phyloP scores from a whole-genome alignment of 2,797 vertebrate species.

The Mus caroli region DNA sequence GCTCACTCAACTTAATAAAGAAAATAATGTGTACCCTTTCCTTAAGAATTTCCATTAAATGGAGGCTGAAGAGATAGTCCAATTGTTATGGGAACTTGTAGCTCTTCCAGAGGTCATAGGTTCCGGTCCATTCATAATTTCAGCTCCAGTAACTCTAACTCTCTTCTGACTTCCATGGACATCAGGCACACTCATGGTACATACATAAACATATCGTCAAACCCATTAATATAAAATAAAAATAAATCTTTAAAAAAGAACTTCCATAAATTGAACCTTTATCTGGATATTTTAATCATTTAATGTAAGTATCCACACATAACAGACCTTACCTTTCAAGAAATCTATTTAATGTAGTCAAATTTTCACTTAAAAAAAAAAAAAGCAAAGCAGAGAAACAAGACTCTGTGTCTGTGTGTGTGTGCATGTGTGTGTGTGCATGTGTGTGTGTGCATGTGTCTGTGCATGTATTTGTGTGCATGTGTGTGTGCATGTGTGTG shows the following conservation, averaged over 20 bases:
- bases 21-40: slow-evolving; percentile 8
- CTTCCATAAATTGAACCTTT: slow-evolving; percentile 15
- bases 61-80: neutral
- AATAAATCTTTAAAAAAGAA: neutral
- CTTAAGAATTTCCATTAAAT: slow-evolving; percentile 1
- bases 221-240: neutral
- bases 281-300: slow-evolving; percentile 33
- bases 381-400: slow-evolving; percentile 34
- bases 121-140: neutral
- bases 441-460: neutral
- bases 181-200: neutral
- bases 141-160: neutral
- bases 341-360: slow-evolving; percentile 34
- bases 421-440: neutral
- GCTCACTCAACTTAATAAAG: neutral
- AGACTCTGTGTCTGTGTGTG: neutral
- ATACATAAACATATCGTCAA: neutral
- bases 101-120: neutral
- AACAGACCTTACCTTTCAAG: slow-evolving; percentile 37
- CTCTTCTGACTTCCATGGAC: neutral
- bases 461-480: neutral
- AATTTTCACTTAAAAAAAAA: slow-evolving; percentile 63
- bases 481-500: neutral
- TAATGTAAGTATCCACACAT: neutral
- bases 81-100: neutral